Evolutionary conservation across 2,888 invertebrate species (phyloP).

Genomic region (Epinotia ramella): DNA sequence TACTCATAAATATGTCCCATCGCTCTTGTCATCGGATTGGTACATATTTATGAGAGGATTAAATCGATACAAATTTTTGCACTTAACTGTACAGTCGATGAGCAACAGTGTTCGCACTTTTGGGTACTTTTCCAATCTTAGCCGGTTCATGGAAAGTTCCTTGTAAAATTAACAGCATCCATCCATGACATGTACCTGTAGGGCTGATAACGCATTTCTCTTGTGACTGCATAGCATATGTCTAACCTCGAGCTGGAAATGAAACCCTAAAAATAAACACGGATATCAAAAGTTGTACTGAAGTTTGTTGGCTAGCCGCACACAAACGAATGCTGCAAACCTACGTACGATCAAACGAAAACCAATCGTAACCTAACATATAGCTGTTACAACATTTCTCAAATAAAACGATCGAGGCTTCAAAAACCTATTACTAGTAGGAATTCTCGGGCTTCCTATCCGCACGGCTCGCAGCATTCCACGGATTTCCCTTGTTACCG

Average conservation of each 20-base stretch:
- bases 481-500: constrained; percentile 28
- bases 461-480: constrained; percentile 8
- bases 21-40: no score
- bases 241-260: not conserved
- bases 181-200: no score
- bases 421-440: constrained; percentile 19
- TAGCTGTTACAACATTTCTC: constrained; percentile 16
- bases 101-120: no score
- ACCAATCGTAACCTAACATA: constrained; percentile 3
- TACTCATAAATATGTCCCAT: no score
- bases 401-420: constrained; percentile 16
- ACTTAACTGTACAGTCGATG: no score
- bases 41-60: no score
- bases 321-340: not conserved
- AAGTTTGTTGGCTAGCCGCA: not conserved
- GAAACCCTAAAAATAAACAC: no score
- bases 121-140: no score
- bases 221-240: not conserved
- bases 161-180: no score
- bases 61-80: no score
- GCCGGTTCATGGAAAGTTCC: no score
- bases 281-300: not conserved
- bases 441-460: constrained; percentile 19
- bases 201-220: not conserved
- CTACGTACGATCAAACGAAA: not conserved